Base-by-base conservation (phyloP, 2,888 invertebrate genomes). In the Timema cristinae region DNA sequence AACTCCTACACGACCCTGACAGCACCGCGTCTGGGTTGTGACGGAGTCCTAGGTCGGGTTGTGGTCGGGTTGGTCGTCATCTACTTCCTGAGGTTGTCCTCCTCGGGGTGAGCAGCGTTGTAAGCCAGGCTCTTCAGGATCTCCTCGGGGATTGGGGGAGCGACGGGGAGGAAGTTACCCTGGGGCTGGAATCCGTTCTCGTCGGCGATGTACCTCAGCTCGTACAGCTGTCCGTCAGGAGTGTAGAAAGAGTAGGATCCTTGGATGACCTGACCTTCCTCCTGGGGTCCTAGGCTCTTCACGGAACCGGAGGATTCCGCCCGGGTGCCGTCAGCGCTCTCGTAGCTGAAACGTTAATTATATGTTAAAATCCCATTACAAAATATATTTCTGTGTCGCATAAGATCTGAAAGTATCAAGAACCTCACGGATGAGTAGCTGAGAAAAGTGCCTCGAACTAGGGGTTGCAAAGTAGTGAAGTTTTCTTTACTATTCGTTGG, bases 291-390 rank as follows among this genome's bases (percentile, higher is more conserved):
- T 51, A 87, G 83, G 79, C 90, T 90, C 83, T 91, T 91, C 76
- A 91, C 80, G 80, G 86, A 90, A 9, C 91, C 91, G 74, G 86
- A 85, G 79, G 91, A 91, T 77, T 91, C 87, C 0, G 87, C 90
- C 7, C 85, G 84, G 75, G 91, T 92, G 10, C 91, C 91, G 78
- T 92, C 91, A 51, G 88, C 91, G 71, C 91, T 90, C 81, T 91
- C 90, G 78, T 90, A 92, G 77, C 89, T 89, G 78, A 32, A 32
- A 32, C 32, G 4, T 32, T 32, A 32, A 32, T 32, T 32, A 32
- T 1, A 32, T 32, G 32, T 32, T 32, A 1, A 32, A 32, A 32
- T 32, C 32, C 1, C 32, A 32, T 32, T 32, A 32, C 32, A 32
- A 32, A 32, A 32, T 32, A 32, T 32, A 32, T 32, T 32, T 32